Conservation (phyloP, 1,140 invertebrate species). For the Aleiodes sp. region DNA sequence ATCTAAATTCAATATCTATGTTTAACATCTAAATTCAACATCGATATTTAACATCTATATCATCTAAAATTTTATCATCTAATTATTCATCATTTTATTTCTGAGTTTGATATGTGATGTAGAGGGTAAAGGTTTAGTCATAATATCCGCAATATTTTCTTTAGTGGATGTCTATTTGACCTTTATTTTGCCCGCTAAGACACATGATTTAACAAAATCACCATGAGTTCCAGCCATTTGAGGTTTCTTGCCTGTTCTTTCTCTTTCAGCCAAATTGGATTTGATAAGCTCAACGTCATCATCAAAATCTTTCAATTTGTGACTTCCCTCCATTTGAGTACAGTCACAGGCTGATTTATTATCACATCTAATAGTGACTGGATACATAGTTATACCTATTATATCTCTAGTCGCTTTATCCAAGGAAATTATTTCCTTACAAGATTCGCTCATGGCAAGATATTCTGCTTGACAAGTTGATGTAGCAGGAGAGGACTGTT, state of each 20-base stretch:
- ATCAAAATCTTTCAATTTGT: constrained; percentile 30
- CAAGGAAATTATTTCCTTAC: constrained; percentile 3
- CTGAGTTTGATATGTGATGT: constrained; percentile 7
- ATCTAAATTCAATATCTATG: too few species aligned
- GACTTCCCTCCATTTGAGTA: constrained; percentile 23
- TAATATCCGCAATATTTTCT: constrained; percentile 20
- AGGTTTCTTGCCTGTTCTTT: constrained; percentile 19
- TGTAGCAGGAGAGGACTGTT: not conserved
- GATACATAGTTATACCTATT: constrained; percentile 17
- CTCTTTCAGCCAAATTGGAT: constrained; percentile 17
- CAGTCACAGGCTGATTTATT: constrained; percentile 22
- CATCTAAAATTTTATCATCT: not conserved
- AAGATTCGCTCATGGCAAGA: constrained; percentile 7
- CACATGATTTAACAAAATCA: constrained; percentile 28
- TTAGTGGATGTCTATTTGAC: constrained; percentile 26
- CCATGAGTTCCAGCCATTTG: constrained; percentile 27
- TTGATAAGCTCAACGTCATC: constrained; percentile 16
- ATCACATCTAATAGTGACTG: constrained; percentile 21
- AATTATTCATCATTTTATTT: constrained; percentile 22
- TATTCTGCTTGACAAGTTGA: constrained; percentile 28
- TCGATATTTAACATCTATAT: not conserved
- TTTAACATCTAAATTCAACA: too few species aligned
- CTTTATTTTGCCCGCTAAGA: constrained; percentile 4
- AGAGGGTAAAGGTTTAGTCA: constrained; percentile 25
- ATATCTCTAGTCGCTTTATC: constrained; percentile 10